Conservation (phyloP, 30 jellyfish, hydroid and myxozoan species). For the Calvadosia cruxmelitensis region DNA sequence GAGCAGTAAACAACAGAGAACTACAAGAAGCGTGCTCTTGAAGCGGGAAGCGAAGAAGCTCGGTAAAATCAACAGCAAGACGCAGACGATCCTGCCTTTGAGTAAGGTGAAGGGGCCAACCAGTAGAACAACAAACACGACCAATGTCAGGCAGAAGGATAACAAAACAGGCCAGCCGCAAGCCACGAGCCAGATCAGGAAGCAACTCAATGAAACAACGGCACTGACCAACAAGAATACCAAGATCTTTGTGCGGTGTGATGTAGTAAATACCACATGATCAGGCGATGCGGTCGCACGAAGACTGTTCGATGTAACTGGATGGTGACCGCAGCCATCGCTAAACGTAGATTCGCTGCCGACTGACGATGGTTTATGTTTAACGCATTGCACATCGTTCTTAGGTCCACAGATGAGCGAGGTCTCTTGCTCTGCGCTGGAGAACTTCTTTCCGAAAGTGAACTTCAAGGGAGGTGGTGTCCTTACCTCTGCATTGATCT, state of each 20-base stretch:
- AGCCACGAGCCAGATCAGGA: constrained; percentile 27
- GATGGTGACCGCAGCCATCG: background rate
- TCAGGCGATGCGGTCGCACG: constrained; percentile 2
- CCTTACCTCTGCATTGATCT: no score
- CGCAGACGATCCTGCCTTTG: constrained; percentile 51
- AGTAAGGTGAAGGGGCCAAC: constrained; percentile 47
- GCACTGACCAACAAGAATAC: constrained; percentile 19
- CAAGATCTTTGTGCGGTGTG: constrained; percentile 3
- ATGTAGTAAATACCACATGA: background rate
- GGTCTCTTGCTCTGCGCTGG: background rate
- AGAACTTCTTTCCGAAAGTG: background rate
- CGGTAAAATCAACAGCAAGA: constrained; percentile 41
- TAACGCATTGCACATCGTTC: background rate
- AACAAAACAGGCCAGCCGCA: constrained; percentile 29
- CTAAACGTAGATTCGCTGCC: background rate
- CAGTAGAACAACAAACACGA: constrained; percentile 27
- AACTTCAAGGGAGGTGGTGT: no score
- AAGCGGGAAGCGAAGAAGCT: constrained; percentile 49
- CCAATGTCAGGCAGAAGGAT: constrained; percentile 32
- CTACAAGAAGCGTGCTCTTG: constrained; percentile 26
- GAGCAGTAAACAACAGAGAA: constrained; percentile 28
- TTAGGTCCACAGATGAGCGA: background rate
- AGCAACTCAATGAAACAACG: constrained; percentile 28
- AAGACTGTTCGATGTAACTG: background rate
- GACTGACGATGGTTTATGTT: background rate